Conservation (phyloP, 2,113 vertebrate genomes). For the Sphaerodactylus townsendi region DNA sequence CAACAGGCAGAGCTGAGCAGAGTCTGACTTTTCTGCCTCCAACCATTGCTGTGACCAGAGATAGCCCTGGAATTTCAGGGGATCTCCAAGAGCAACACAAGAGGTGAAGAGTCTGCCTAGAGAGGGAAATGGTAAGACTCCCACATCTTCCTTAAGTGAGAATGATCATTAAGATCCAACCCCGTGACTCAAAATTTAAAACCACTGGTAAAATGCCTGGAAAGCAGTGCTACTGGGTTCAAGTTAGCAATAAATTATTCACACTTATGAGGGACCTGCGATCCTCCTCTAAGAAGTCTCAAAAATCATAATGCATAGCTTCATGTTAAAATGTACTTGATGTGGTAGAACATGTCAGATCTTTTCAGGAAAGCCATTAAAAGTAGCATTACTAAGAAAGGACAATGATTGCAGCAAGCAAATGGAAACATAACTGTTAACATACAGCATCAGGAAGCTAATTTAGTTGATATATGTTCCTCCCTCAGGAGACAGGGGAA, state of each 20-base stretch:
- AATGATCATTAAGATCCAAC: too few relatives aligned
- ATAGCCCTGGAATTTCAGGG: too few relatives aligned
- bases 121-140: too few relatives aligned
- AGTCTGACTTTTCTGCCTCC: too few relatives aligned
- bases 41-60: too few relatives aligned
- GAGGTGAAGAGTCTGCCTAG: too few relatives aligned
- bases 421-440: conserved; percentile 4
- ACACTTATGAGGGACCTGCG: background rate
- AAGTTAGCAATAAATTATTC: background rate
- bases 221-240: background rate
- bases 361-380: background rate
- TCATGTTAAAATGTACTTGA: background rate
- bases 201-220: background rate
- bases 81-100: too few relatives aligned
- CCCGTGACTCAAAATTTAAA: background rate
- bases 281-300: background rate
- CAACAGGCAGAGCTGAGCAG: too few relatives aligned
- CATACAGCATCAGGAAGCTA: background rate
- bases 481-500: background rate
- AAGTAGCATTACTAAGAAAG: background rate
- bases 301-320: background rate
- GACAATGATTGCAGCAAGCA: background rate
- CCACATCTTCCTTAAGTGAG: too few relatives aligned
- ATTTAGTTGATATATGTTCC: background rate
- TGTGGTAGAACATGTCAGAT: rapidly evolving